Conservation (phyloP, 2,113 vertebrate species). For the Pseudopodoces humilis region DNA sequence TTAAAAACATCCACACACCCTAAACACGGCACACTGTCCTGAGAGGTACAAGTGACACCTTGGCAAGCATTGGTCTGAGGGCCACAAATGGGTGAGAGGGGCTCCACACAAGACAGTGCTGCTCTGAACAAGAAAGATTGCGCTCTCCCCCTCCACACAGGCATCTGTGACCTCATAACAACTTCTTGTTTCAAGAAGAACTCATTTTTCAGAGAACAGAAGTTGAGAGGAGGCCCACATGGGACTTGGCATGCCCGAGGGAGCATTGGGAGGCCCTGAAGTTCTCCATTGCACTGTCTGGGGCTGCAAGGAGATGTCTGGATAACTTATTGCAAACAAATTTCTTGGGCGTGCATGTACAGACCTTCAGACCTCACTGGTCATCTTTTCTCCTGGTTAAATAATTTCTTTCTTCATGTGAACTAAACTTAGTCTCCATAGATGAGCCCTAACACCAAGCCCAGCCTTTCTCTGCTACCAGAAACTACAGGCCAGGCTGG, state of each 20-base stretch:
- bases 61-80: neutral
- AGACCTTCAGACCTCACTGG: neutral
- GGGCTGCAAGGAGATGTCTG: neutral
- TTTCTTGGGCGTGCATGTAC: neutral
- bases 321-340: neutral
- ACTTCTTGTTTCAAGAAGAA: neutral
- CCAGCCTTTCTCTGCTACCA: neutral
- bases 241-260: neutral
- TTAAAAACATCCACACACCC: neutral
- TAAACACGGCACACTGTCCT: neutral
- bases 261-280: neutral
- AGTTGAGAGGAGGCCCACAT: neutral
- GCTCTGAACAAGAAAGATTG: neutral
- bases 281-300: accelerated
- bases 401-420: neutral
- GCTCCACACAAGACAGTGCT: neutral
- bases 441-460: neutral
- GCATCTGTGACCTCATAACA: neutral
- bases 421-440: neutral
- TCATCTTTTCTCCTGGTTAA: neutral
- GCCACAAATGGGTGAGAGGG: neutral
- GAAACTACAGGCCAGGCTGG: neutral
- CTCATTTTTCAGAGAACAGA: neutral
- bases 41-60: neutral
- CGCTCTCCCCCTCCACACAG: neutral